Base-by-base conservation (phyloP, 2,888 invertebrate genomes). In the Rhingia rostrata region DNA sequence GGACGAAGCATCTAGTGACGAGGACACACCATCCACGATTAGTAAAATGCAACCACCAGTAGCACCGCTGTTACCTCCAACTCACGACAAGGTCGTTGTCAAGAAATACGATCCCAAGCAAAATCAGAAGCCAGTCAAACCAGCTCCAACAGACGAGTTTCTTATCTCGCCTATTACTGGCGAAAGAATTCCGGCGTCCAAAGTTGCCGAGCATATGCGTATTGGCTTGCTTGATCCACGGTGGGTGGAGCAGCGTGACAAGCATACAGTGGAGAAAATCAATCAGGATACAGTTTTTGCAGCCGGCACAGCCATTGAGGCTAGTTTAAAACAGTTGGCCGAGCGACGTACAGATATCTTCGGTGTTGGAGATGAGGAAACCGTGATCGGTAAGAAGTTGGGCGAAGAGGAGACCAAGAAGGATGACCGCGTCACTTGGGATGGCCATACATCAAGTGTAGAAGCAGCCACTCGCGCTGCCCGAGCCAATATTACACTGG, bases 331-430 rank as follows among this genome's bases (percentile, higher is more conserved):
- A 91, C 95, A 97, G 90, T 93, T 99, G 89, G 99, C 99, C 0
- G 99, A 99, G 91, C 94, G 99, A 87, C 98, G 99, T 95, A 99
- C 99, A 0, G 99, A 99, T 93, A 99, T 99, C 92, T 99, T 99
- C 92, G 99, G 99, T 92, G 97, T 98, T 84, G 99, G 99, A 75
- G 97, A 97, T 91, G 99, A 99, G 91, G 99, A 99, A 93, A 99
- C 99, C 0, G 97, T 97, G 32, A 99, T 99, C 90, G 99, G 99
- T 93, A 98, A 98, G 92, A 99, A 99, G 93, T 96, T 98, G 83
- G 97, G 97, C 2, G 97, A 97, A 90, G 96, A 96, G 88, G 97
- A 97, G 91, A 94, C 94, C 41, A 94, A 94, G 87, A 95, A 97
- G 87, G 97, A 97, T 89, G 97, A 97, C 90, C 94, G 96, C 88